phyloP scores from a whole-genome alignment of 2,797 vertebrate genomes.

The Triplophysa yarkandensis region DNA sequence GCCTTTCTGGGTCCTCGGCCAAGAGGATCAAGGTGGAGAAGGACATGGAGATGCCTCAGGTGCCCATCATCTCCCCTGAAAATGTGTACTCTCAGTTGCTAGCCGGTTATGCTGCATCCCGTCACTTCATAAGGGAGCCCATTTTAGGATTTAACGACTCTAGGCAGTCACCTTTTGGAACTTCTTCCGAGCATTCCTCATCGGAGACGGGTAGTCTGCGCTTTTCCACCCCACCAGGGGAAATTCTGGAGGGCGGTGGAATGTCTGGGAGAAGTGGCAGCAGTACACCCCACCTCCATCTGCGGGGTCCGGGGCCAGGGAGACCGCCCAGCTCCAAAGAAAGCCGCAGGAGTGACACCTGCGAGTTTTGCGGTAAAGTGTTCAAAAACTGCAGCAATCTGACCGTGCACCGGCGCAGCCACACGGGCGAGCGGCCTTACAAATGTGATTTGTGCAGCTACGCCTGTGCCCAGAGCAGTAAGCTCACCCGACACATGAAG shows the following conservation, averaged over 20 bases:
- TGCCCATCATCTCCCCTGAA: constrained; percentile 94
- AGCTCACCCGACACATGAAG: constrained; percentile 99
- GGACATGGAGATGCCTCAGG: constrained; percentile 92
- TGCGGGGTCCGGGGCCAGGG: constrained; percentile 89
- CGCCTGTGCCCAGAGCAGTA: constrained; percentile 99
- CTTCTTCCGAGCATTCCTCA: constrained; percentile 84
- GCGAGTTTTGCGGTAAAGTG: constrained; percentile 98
- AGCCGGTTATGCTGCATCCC: constrained; percentile 89
- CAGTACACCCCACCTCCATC: constrained; percentile 91
- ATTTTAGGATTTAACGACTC: constrained; percentile 96
- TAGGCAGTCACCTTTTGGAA: constrained; percentile 78
- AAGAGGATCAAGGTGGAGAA: constrained; percentile 99
- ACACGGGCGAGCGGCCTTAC: constrained; percentile 98
- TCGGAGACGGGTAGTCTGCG: constrained; percentile 90
- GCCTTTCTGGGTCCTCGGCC: constrained; percentile 83
- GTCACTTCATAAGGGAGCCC: constrained; percentile 99
- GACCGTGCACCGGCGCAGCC: constrained; percentile 97
- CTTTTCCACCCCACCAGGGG: constrained; percentile 95
- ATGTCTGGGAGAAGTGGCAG: constrained; percentile 94
- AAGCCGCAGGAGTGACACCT: constrained; percentile 92
- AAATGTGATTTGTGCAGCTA: constrained; percentile 99
- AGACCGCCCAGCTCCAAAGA: constrained; percentile 98
- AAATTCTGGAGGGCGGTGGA: constrained; percentile 86
- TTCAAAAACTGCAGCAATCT: constrained; percentile 99
- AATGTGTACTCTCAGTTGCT: constrained; percentile 99